phyloP scores from a whole-genome alignment of 1,140 invertebrate genomes.

The Formica selysi region DNA sequence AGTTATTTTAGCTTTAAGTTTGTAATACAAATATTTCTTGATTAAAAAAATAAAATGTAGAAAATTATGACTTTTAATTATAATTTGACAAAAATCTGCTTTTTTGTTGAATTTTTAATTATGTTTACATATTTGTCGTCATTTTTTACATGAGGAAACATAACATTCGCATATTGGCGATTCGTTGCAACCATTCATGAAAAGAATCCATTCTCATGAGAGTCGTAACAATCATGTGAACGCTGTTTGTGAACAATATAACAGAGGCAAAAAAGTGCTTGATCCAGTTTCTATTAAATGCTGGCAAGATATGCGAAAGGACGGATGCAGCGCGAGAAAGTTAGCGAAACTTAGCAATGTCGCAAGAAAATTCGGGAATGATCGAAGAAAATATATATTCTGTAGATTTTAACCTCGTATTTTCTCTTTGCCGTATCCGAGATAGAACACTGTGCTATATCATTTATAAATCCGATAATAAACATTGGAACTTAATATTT shows the following conservation, averaged over 20 bases:
- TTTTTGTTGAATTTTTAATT: not conserved
- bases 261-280: slow-evolving; percentile 24
- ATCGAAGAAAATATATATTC: not conserved
- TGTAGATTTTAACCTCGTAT: not conserved
- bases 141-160: not conserved
- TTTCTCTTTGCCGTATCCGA: not conserved
- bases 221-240: slow-evolving; percentile 41
- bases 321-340: slow-evolving; percentile 41
- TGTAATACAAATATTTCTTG: no score
- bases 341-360: slow-evolving; percentile 26
- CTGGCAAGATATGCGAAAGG: not conserved
- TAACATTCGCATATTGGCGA: not conserved
- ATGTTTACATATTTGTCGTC: not conserved
- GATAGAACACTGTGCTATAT: not conserved
- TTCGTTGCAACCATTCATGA: not conserved
- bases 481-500: not conserved
- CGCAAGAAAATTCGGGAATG: slow-evolving; percentile 28
- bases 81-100: not conserved
- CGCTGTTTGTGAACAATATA: slow-evolving; percentile 26
- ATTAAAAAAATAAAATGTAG: not conserved
- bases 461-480: not conserved
- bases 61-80: not conserved
- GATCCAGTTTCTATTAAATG: slow-evolving; percentile 42
- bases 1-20: no score
- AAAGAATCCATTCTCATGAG: slow-evolving; percentile 6